Evolutionary conservation across 64 coral and sea anemone genomes (phyloP), one percentile per base, ranked within the genome.

Genomic region (Platygyra sinensis): DNA sequence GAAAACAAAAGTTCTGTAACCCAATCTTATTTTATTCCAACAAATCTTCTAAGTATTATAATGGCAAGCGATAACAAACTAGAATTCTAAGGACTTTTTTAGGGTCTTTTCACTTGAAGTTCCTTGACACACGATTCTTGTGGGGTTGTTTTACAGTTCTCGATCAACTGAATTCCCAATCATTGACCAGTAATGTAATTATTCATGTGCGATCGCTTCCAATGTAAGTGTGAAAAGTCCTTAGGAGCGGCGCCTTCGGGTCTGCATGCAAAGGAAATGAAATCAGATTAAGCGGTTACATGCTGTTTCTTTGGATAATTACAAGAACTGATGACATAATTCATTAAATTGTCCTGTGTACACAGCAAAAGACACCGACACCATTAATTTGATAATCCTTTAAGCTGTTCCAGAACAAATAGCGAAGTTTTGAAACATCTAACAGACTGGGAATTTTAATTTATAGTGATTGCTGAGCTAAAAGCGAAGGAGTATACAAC

Each of bases 231-330:
- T 72, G 81, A 85, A 85, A 83, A 49, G 81, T 85, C 72, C 16
- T 85, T 85, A 25, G 1, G 10, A 85, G 63, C 32, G 81, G 81
- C 81, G 81, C 81, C 81, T 85, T 85, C 81, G 81, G 81, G 81
- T 85, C 81, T 85, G 39, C 51, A n/a, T 17, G 15, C 63, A 46
- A 77, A 67, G 80, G 60, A 85, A 85, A 29, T n/a, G 22, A 71
- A 71, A 71, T 85, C 62, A 85, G 81, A 85, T 85, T 85, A 85
- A 64, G 5, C 38, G 62, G 63, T n/a, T 71, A 72, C 64, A 69
- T 25, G 81, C 39, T 69, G 81, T 51, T 85, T 85, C 62, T 67
- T 71, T 71, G 32, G 63, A 33, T 72, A 85, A 85, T 85, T 85
- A 71, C 33, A 67, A 71, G 36, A 72, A 13, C 33, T 85, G 81